phyloP scores from a whole-genome alignment of 2,888 invertebrate genomes.

The Epirrhoe alternata region DNA sequence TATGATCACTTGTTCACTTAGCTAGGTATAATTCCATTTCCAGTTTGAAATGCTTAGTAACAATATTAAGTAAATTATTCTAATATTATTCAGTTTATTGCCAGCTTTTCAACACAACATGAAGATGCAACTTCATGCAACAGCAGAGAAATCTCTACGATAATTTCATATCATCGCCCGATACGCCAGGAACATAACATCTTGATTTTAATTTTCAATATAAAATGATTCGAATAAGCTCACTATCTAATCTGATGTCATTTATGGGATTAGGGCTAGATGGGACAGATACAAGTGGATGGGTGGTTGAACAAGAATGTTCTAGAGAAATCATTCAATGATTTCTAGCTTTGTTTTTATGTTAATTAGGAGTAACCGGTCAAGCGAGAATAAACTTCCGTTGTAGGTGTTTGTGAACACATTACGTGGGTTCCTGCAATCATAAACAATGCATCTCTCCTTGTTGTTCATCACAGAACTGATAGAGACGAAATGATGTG shows the following conservation, averaged over 20 bases:
- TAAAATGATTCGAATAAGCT: constrained; percentile 58
- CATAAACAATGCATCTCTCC: constrained; percentile 34
- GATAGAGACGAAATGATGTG: constrained; percentile 47
- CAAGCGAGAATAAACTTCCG: constrained; percentile 73
- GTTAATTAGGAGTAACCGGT: constrained; percentile 76
- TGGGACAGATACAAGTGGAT: constrained; percentile 76
- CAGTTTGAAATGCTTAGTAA: not conserved
- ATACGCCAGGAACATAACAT: constrained; percentile 51
- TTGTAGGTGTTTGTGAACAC: constrained; percentile 67
- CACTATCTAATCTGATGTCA: constrained; percentile 80
- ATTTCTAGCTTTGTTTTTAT: constrained; percentile 81
- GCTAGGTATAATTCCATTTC: not conserved
- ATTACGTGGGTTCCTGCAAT: constrained; percentile 58
- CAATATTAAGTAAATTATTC: not conserved
- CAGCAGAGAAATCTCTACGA: constrained; percentile 12
- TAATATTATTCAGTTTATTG: constrained; percentile 19
- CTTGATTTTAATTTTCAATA: constrained; percentile 55
- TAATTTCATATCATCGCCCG: constrained; percentile 27
- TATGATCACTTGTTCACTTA: too few species aligned
- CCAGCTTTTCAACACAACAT: constrained; percentile 26
- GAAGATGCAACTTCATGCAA: constrained; percentile 15
- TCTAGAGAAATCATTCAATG: constrained; percentile 77
- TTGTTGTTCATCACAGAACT: constrained; percentile 36
- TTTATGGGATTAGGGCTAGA: constrained; percentile 82
- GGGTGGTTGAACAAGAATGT: constrained; percentile 68